Conservation (phyloP, 2,888 invertebrate species). For the Calliopum simillimum region DNA sequence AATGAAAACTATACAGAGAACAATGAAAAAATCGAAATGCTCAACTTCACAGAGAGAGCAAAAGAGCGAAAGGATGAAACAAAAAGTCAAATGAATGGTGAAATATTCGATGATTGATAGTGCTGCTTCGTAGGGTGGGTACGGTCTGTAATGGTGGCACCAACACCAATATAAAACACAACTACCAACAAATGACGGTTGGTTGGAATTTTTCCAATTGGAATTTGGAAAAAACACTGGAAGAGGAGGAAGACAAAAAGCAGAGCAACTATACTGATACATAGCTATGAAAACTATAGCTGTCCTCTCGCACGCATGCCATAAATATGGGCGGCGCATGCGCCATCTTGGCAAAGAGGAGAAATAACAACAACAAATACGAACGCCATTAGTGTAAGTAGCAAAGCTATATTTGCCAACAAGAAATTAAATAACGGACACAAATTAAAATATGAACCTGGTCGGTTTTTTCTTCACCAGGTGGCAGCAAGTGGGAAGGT, state of each 20-base stretch:
- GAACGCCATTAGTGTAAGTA: background rate
- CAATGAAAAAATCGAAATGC: background rate
- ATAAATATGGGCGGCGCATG: constrained; percentile 24
- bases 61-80: constrained; percentile 8
- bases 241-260: background rate
- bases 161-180: constrained; percentile 14
- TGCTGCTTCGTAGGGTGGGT: background rate
- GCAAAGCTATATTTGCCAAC: constrained; percentile 1
- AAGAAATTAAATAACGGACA: background rate
- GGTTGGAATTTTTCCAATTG: constrained; percentile 17
- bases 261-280: background rate
- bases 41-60: background rate
- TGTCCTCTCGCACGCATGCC: background rate
- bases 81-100: constrained; percentile 1
- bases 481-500: constrained; percentile 31
- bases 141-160: background rate
- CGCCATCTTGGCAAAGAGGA: constrained; percentile 5
- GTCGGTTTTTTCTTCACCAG: constrained; percentile 7
- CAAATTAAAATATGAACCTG: background rate
- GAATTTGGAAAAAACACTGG: background rate
- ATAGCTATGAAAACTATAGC: background rate
- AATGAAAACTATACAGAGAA: background rate
- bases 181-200: background rate
- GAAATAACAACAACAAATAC: background rate
- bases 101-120: background rate